A percentile compares a stretch with the other conserved stretches of the same genome.
phyloP scores from a whole-genome alignment of 2,113 vertebrate species.

The Sceloporus tristichus region DNA sequence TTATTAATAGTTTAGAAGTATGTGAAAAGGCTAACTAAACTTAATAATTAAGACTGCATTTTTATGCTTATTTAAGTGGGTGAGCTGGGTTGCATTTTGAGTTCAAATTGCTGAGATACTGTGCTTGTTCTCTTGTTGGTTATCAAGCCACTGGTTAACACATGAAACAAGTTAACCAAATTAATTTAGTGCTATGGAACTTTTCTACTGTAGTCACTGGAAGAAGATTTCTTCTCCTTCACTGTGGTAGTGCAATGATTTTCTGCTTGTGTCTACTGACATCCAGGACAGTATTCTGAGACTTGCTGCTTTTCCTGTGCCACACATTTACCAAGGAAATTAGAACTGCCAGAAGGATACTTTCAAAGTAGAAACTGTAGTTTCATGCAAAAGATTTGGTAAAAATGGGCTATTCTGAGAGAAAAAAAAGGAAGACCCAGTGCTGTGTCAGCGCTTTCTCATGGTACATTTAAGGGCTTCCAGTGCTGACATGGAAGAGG shows the following conservation, averaged over 20 bases:
- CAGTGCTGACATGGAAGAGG: too few species aligned
- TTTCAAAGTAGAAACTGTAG: not conserved
- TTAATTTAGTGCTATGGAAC: too few species aligned
- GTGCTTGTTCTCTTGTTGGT: too few species aligned
- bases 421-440: not conserved
- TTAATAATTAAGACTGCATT: not conserved
- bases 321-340: not conserved
- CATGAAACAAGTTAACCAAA: too few species aligned
- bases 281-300: not conserved
- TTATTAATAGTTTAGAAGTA: not conserved
- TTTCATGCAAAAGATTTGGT: not conserved
- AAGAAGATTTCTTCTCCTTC: not conserved
- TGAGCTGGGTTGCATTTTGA: not conserved
- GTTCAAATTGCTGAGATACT: not conserved
- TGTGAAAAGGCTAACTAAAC: not conserved
- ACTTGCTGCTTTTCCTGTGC: not conserved
- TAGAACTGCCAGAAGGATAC: not conserved
- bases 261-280: not conserved
- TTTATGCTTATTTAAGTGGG: not conserved
- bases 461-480: not conserved
- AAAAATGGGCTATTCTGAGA: not conserved
- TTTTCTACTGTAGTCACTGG: not conserved
- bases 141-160: too few species aligned
- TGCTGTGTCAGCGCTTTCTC: not conserved
- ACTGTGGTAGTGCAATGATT: not conserved